A percentile compares a stretch with the other conserved stretches of the same genome.
phyloP scores from a whole-genome alignment of 2,888 invertebrate species.

The Eupithecia insigniata region DNA sequence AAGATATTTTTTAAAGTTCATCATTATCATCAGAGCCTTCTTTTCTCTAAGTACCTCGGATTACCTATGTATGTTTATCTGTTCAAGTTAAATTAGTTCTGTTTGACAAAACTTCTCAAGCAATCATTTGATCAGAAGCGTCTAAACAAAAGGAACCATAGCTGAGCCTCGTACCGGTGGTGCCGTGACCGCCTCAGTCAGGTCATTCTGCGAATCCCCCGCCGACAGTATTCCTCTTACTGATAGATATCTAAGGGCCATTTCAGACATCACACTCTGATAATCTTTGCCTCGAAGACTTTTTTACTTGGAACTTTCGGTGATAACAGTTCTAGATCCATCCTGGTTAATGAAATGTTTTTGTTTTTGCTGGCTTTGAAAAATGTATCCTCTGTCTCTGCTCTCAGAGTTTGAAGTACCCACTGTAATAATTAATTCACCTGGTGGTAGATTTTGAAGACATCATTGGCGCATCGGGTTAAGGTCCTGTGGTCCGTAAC shows the following conservation, averaged over 20 bases:
- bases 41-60: no score
- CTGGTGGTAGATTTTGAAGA: neutral
- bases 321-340: neutral
- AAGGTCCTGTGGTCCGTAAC: no score
- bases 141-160: neutral
- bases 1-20: no score
- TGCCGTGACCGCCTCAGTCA: neutral
- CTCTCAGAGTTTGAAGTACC: neutral
- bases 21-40: no score
- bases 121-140: neutral
- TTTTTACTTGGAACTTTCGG: neutral
- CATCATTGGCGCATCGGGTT: no score
- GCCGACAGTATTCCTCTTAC: conserved; percentile 29
- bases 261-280: conserved; percentile 6
- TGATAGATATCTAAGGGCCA: conserved; percentile 26
- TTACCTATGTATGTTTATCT: no score
- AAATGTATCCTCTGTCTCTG: neutral
- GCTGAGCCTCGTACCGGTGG: conserved; percentile 2
- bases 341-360: neutral
- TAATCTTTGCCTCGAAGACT: neutral
- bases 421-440: neutral
- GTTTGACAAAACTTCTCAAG: neutral
- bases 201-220: conserved; percentile 28
- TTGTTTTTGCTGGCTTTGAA: neutral
- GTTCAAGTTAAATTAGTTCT: no score